phyloP scores from a whole-genome alignment of 1,140 invertebrate species.

The Bombus waltoni region DNA sequence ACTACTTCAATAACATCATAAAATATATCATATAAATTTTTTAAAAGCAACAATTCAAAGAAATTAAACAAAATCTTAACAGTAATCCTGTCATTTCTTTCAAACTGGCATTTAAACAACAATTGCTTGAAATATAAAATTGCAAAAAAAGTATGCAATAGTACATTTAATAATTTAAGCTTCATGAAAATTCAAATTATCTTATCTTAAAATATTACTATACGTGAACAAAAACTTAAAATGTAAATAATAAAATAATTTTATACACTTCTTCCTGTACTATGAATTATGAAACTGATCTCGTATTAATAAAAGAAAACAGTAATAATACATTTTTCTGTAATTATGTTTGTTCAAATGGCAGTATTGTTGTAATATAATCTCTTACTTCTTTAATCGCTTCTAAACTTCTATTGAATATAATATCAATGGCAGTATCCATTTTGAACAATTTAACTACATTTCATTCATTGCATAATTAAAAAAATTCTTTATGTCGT shows the following conservation, averaged over 20 bases:
- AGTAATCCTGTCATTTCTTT: neutral
- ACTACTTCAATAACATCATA: slow-evolving; percentile 27
- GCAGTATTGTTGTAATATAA: slow-evolving; percentile 64
- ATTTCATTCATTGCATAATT: slow-evolving; percentile 19
- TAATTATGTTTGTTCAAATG: slow-evolving; percentile 49
- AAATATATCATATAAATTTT: slow-evolving; percentile 26
- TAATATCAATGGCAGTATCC: slow-evolving; percentile 61
- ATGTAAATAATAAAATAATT: slow-evolving; percentile 19
- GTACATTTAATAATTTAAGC: neutral
- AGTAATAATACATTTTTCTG: slow-evolving; percentile 9
- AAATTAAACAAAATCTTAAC: slow-evolving; percentile 13
- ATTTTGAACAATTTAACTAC: slow-evolving; percentile 34
- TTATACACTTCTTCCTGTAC: neutral
- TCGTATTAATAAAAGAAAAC: slow-evolving; percentile 3
- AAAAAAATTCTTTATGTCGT: slow-evolving; percentile 10
- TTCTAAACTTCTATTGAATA: slow-evolving; percentile 24
- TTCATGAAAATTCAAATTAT: neutral
- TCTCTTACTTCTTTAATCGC: slow-evolving; percentile 42
- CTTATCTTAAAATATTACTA: neutral
- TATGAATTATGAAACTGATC: neutral
- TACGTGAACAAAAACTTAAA: neutral
- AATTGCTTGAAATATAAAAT: slow-evolving; percentile 1
- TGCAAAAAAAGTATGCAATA: neutral
- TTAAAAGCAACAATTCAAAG: slow-evolving; percentile 23
- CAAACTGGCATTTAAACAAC: slow-evolving; percentile 11